Percentiles rank a stretch among this genome's conserved stretches.
phyloP scores from a whole-genome alignment of 2,888 invertebrate genomes.

The Idaea straminata region DNA sequence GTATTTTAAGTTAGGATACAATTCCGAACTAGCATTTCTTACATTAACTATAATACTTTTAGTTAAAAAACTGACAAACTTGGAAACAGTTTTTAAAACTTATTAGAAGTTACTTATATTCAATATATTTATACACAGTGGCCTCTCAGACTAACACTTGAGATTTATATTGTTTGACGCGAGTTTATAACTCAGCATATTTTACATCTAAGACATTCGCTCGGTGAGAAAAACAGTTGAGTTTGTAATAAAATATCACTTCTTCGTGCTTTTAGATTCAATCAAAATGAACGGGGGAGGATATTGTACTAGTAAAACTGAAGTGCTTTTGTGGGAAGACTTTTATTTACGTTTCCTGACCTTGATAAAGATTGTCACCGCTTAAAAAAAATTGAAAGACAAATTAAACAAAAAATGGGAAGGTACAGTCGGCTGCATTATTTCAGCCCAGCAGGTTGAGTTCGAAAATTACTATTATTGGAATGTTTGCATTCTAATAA shows the following conservation, averaged over 20 bases:
- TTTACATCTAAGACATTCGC: constrained; percentile 29
- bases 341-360: background rate
- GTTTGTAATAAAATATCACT: constrained; percentile 1
- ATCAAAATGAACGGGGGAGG: background rate
- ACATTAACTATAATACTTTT: too few species aligned
- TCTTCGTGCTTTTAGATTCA: background rate
- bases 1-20: too few species aligned
- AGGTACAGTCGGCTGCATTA: too few species aligned
- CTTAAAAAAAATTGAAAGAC: too few species aligned
- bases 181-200: constrained; percentile 36
- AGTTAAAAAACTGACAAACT: too few species aligned
- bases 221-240: background rate
- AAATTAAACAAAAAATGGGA: too few species aligned
- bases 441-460: too few species aligned
- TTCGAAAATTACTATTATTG: too few species aligned
- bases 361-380: too few species aligned
- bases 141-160: constrained; percentile 22
- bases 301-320: background rate
- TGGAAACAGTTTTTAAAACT: too few species aligned
- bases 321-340: background rate
- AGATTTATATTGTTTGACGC: constrained; percentile 38
- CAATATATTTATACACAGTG: background rate
- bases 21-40: too few species aligned
- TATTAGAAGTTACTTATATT: background rate
- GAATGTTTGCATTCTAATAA: too few species aligned